Conservation (phyloP, 2,888 invertebrate species). For the Synergus umbraculus region DNA sequence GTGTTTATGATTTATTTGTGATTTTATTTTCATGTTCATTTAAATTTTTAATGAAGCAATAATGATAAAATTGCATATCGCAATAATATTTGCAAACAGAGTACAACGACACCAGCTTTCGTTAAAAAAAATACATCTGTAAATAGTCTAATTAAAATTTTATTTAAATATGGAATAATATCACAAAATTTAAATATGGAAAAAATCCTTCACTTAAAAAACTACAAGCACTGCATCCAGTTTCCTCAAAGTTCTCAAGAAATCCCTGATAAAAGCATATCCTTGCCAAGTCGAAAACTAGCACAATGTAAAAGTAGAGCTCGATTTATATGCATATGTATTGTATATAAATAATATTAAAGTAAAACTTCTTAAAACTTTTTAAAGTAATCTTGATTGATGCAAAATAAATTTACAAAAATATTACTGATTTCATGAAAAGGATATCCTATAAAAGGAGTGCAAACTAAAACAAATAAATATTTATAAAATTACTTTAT, state of each 20-base stretch:
- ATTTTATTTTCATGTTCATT: too few species aligned
- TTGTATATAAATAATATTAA: not conserved
- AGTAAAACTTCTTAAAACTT: too few species aligned
- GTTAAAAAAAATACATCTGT: not conserved
- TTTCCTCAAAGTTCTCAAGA: conserved; percentile 48
- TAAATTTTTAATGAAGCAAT: too few species aligned
- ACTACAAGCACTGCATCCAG: conserved; percentile 27
- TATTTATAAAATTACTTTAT: too few species aligned
- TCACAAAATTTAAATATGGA: not conserved
- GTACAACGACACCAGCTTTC: not conserved
- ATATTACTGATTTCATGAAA: too few species aligned
- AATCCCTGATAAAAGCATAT: conserved; percentile 61
- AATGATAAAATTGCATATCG: too few species aligned
- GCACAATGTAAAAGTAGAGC: conserved; percentile 49
- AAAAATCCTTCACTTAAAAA: not conserved
- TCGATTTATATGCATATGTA: conserved; percentile 47
- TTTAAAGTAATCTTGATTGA: too few species aligned
- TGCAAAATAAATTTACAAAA: too few species aligned
- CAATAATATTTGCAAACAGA: not conserved
- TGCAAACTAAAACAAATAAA: too few species aligned
- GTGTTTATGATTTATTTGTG: too few species aligned
- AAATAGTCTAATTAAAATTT: too few species aligned
- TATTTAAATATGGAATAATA: not conserved
- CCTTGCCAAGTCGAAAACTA: conserved; percentile 53
- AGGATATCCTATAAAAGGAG: too few species aligned